Percentiles rank a stretch among this genome's conserved stretches.
phyloP scores from a whole-genome alignment of 2,888 invertebrate genomes.

The Galerucella pusilla region DNA sequence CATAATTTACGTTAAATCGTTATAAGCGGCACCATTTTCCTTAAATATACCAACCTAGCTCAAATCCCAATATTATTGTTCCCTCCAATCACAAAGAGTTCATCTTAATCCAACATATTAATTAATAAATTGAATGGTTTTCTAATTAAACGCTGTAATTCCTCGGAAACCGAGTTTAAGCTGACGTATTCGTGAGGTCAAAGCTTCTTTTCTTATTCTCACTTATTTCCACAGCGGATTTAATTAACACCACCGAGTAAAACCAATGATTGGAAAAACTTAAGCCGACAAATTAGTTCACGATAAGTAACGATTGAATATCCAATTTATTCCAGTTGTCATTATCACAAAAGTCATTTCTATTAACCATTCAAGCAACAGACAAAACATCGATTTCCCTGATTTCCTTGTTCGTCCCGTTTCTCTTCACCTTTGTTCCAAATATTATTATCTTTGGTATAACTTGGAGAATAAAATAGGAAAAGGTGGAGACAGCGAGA shows the following conservation, averaged over 20 bases:
- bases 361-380: too few species aligned
- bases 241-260: neutral
- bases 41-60: too few species aligned
- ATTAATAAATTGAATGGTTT: neutral
- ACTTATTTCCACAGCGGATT: neutral
- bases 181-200: conserved; percentile 4
- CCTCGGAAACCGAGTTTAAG: neutral
- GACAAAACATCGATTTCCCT: conserved; percentile 6
- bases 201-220: neutral
- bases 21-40: too few species aligned
- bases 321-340: too few species aligned
- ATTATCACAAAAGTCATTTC: too few species aligned
- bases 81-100: neutral
- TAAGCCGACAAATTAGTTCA: neutral
- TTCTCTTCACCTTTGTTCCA: conserved; percentile 21
- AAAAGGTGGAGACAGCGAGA: neutral
- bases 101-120: neutral
- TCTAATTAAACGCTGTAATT: conserved; percentile 5
- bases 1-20: too few species aligned
- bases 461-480: conserved; percentile 23
- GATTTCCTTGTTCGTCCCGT: conserved; percentile 16
- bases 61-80: too few species aligned
- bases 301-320: too few species aligned
- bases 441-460: conserved; percentile 24
- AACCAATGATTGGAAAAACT: neutral